Conservation (phyloP, 2,888 invertebrate genomes). For the Tanypteryx hageni region DNA sequence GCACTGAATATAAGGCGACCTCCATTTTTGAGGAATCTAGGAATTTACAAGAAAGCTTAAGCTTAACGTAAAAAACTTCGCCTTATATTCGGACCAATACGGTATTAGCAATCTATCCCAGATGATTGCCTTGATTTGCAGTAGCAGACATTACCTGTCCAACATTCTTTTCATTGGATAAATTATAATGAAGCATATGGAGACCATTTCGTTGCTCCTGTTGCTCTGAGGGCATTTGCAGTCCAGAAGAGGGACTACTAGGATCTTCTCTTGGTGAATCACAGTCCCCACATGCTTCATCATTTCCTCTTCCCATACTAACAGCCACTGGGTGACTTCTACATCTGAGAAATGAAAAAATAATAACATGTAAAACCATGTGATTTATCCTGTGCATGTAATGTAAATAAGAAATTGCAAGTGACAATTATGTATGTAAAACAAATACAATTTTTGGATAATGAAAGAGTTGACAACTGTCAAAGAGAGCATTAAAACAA, state of each 20-base stretch:
- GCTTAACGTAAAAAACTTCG: too few species aligned
- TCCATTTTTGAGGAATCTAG: too few species aligned
- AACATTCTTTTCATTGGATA: slow-evolving; percentile 15
- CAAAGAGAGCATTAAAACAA: not conserved
- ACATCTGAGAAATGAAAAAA: not conserved
- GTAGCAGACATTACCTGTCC: not conserved
- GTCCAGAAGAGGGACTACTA: slow-evolving; percentile 23
- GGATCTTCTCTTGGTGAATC: slow-evolving; percentile 7
- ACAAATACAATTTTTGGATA: not conserved
- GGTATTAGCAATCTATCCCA: too few species aligned
- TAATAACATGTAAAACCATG: not conserved
- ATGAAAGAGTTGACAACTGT: not conserved
- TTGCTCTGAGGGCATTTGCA: slow-evolving; percentile 2
- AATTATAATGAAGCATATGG: slow-evolving; percentile 20
- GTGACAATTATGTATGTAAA: not conserved
- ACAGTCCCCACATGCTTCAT: not conserved
- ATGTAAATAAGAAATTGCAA: too few species aligned
- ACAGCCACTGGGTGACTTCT: not conserved
- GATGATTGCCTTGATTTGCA: too few species aligned
- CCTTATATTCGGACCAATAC: too few species aligned
- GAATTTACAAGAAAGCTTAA: too few species aligned
- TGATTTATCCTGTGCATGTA: not conserved
- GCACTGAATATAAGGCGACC: too few species aligned
- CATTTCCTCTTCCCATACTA: slow-evolving; percentile 4
- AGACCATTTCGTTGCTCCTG: slow-evolving; percentile 36